Evolutionary conservation across 1,140 invertebrate species (phyloP).

Genomic region (Zaprionus vittiger): DNA sequence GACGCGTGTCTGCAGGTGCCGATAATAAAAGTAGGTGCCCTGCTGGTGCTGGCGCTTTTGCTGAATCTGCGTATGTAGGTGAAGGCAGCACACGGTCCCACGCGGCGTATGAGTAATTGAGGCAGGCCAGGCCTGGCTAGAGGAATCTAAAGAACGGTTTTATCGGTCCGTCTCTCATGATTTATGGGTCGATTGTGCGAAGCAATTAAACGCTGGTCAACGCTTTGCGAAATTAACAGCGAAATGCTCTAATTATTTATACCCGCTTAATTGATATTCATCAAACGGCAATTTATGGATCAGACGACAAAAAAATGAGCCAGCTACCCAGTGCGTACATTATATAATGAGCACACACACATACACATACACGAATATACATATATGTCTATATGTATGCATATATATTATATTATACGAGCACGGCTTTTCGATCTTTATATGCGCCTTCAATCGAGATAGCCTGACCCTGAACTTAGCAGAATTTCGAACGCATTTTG

Average conservation of each 20-base stretch:
- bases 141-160: slow-evolving; percentile 9
- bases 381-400: too few species aligned
- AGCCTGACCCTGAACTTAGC: slow-evolving; percentile 15
- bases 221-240: slow-evolving; percentile 22
- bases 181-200: slow-evolving; percentile 23
- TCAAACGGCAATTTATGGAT: slow-evolving; percentile 61
- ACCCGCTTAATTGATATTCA: slow-evolving; percentile 65
- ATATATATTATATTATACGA: not conserved
- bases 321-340: slow-evolving; percentile 3
- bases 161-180: slow-evolving; percentile 8
- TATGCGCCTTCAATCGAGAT: not conserved
- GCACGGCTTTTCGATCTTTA: not conserved
- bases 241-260: slow-evolving; percentile 55
- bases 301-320: slow-evolving; percentile 8
- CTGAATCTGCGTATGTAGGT: slow-evolving; percentile 51
- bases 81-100: slow-evolving; percentile 43
- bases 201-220: slow-evolving; percentile 29
- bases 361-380: not conserved
- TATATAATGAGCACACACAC: slow-evolving; percentile 24
- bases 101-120: slow-evolving; percentile 55
- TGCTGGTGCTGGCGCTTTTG: not conserved
- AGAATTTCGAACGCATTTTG: not conserved
- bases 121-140: not conserved
- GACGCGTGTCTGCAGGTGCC: slow-evolving; percentile 46
- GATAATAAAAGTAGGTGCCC: slow-evolving; percentile 29